phyloP scores from a whole-genome alignment of 2,888 invertebrate genomes.

The Minunthozetes semirufus region DNA sequence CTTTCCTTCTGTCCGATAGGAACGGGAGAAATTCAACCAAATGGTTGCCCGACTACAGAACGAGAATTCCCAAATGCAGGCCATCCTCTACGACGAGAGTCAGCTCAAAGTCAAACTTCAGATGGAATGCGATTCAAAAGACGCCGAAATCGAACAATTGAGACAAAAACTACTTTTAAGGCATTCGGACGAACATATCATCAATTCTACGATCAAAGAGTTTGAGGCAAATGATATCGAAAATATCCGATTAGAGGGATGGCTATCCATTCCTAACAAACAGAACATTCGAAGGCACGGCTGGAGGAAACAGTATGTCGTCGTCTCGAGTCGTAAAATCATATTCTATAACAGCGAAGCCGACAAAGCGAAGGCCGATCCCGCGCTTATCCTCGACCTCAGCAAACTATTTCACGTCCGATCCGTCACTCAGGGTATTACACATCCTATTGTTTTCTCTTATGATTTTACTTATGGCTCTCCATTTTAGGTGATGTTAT shows the following conservation, averaged over 20 bases:
- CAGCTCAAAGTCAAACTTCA: slow-evolving; percentile 68
- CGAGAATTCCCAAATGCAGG: slow-evolving; percentile 76
- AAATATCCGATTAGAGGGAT: slow-evolving; percentile 68
- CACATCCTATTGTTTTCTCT: not conserved
- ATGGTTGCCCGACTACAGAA: slow-evolving; percentile 73
- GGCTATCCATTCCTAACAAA: slow-evolving; percentile 89
- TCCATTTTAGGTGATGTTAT: slow-evolving; percentile 76
- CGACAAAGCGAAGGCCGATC: slow-evolving; percentile 89
- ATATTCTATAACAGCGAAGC: slow-evolving; percentile 92
- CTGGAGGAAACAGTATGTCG: slow-evolving; percentile 95
- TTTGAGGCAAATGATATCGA: slow-evolving; percentile 7
- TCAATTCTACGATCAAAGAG: not conserved
- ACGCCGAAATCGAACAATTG: slow-evolving; percentile 84
- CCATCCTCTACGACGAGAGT: slow-evolving; percentile 70
- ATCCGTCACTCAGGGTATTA: slow-evolving; percentile 73
- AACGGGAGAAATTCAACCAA: slow-evolving; percentile 88
- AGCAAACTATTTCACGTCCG: slow-evolving; percentile 99
- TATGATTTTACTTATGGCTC: not conserved
- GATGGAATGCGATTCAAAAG: slow-evolving; percentile 95
- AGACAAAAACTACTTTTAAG: slow-evolving; percentile 56
- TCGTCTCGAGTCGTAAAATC: slow-evolving; percentile 91
- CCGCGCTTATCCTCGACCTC: slow-evolving; percentile 88
- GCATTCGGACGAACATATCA: slow-evolving; percentile 9
- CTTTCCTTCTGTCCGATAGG: slow-evolving; percentile 50
- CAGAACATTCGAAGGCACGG: slow-evolving; percentile 91